A percentile compares a stretch with the other conserved stretches of the same genome.
These are phyloP conservation scores for Latrodectus geometricus DNA, from an alignment of 1,140 invertebrate genomes.

Conservation along the genomic window DNA sequence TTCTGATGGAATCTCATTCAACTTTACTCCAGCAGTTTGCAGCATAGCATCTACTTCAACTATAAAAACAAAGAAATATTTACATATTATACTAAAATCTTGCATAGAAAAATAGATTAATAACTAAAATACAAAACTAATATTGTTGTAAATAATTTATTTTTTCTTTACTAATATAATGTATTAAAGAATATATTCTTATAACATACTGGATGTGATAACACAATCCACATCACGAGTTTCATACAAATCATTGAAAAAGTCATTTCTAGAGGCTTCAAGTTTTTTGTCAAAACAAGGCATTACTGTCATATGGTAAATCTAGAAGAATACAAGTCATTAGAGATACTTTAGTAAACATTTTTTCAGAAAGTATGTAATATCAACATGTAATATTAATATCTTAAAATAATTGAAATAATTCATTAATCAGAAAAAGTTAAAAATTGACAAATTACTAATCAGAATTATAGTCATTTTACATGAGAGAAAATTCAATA, in stretches of 20 bases:
- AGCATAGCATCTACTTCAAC: slow-evolving; percentile 85
- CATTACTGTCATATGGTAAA: slow-evolving; percentile 97
- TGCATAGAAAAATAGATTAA: neutral
- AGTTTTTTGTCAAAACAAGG: slow-evolving; percentile 99
- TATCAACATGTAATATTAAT: neutral
- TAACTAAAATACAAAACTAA: neutral
- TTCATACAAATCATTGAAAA: slow-evolving; percentile 76
- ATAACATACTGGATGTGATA: slow-evolving; percentile 84
- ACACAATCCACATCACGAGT: slow-evolving; percentile 97
- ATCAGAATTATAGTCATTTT: no score
- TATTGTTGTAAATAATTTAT: neutral
- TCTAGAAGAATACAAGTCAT: slow-evolving; percentile 65
- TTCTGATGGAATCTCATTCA: slow-evolving; percentile 67
- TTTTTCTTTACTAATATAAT: neutral
- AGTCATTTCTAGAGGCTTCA: slow-evolving; percentile 94
- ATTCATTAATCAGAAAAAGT: neutral
- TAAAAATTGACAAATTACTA: neutral
- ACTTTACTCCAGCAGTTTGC: slow-evolving; percentile 70
- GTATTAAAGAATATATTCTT: neutral
- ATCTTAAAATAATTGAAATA: neutral
- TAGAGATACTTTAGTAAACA: no score
- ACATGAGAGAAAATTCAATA: no score
- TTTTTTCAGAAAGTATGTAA: no score
- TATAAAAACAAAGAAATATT: slow-evolving; percentile 46
- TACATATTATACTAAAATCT: neutral